Percentiles rank a stretch among this genome's conserved stretches.
Evolutionary conservation across 2,888 invertebrate species (phyloP).

Genomic region (Drosophila pseudotalamancana): DNA sequence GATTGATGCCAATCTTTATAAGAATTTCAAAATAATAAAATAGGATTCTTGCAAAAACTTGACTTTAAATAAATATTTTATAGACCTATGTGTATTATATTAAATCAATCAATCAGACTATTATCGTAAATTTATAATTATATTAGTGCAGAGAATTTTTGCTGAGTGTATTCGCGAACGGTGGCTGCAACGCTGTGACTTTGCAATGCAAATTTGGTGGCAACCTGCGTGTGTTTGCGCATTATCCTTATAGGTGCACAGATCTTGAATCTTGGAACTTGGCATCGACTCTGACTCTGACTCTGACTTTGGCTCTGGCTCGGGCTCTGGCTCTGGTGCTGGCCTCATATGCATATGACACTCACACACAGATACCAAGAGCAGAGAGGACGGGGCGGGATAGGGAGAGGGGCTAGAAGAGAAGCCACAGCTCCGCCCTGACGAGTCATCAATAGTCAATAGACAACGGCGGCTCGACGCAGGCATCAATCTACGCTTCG

Average conservation of each 20-base stretch:
- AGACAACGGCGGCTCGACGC: conserved; percentile 53
- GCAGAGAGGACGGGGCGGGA: not conserved
- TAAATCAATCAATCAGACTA: too few relatives aligned
- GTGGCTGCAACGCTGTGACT: conserved; percentile 33
- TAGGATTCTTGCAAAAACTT: too few relatives aligned
- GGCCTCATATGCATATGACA: conserved; percentile 61
- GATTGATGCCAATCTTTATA: too few relatives aligned
- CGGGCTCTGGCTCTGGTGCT: conserved; percentile 5
- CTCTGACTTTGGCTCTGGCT: conserved; percentile 33
- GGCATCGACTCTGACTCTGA: conserved; percentile 14
- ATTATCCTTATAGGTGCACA: conserved; percentile 73
- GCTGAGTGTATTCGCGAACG: conserved; percentile 7
- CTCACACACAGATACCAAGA: conserved; percentile 13
- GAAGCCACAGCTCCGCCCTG: conserved; percentile 17
- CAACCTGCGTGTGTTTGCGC: conserved; percentile 73
- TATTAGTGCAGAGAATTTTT: not conserved
- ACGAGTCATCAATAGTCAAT: conserved; percentile 73
- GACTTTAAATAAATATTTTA: too few relatives aligned
- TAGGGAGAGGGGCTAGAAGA: not conserved
- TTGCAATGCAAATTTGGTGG: conserved; percentile 72
- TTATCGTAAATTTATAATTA: too few relatives aligned
- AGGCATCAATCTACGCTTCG: conserved; percentile 56
- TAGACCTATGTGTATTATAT: too few relatives aligned
- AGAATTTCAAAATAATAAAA: too few relatives aligned
- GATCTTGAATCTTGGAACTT: conserved; percentile 55